Base-by-base conservation (phyloP, 1,140 invertebrate species). In the Ephestia elutella region DNA sequence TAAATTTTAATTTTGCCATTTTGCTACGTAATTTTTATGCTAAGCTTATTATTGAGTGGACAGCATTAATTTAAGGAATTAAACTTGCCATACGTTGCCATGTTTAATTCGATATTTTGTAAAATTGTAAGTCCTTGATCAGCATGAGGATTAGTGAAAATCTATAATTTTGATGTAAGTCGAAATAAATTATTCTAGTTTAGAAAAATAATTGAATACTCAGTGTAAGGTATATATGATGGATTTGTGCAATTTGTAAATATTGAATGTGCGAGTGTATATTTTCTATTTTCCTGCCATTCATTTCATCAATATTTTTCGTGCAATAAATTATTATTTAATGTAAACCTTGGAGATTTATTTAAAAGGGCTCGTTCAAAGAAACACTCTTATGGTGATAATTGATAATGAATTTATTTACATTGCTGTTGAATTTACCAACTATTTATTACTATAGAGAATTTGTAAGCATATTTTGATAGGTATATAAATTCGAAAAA, bases 61-160 rank as follows among this genome's bases (percentile, higher is more conserved):
- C 54, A 48, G 62, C 35, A 48, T 35, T 57, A 44, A 38, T 57
- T 54, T 64, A 66, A 71, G 63, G 75, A 82, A 80, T 86, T 86
- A 84, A 86, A 84, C 81, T 80, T 79, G 80, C 83, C 83, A 84
- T 86, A 82, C 56, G 59, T 73, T 62, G 81, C 81, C 80, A 86
- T 86, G 83, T 82, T 86, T 80, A 80, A 86, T 83, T 80, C 77
- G 55, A 49, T 49, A 19, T 35, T 54, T 5, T 54, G 15, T 54
- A 15, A 15, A 28, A 54, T 50, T 38, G 8, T 13, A 44, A 15
- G 2, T 32, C 25, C 32, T 11, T 38, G 13, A 13, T 44, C 10
- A 44, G 15, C 38, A 15, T 44, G 38, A 0, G 38, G 10, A 44
- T 44, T 15, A 1, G 38, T 44, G 30, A 44, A 2, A 44, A 44